Base-by-base conservation (phyloP, 2,888 invertebrate species). In the Agrilus mali region DNA sequence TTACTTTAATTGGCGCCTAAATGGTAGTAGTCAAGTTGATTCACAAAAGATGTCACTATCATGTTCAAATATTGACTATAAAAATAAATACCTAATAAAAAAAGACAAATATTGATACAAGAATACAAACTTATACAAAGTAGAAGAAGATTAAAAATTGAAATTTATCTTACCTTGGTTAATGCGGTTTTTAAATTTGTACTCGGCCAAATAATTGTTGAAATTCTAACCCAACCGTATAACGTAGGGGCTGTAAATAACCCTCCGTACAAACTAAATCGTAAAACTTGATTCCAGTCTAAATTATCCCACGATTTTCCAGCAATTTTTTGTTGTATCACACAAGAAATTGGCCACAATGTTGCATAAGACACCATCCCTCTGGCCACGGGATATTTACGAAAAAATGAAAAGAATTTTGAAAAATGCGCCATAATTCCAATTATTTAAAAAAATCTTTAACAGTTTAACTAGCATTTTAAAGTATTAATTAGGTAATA, bases 221-320 rank as follows among this genome's bases (percentile, higher is more conserved):
- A 82, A 40, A 86, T 64, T 60, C 78, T 80, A 38, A 90, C 69
- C 88, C 88, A 88, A 43, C 75, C 74, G 57, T 85, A 87, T 0
- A 88, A 65, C 5, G 85, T 84, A 12, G 88, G 88, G 1, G 87
- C 88, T 15, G 85, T 84, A 63, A 82, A 86, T 38, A 82, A 74
- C 7, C 82, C 78, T n/a, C 87, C 88, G 63, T 83, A 87, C 40
- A 86, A 56, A 56, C 84, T 79, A 66, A 82, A 89, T 47, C 86
- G 72, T 33, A 78, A 65, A 50, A 79, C 77, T 59, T 83, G 75
- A 64, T 68, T 72, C 78, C 79, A 81, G 56, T 82, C 81, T 59
- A 75, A 80, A 69, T 72, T 69, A 72, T 80, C 74, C 64, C 72
- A 69, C 39, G 65, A 67, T 68, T 73, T 78, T 39, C 80, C 80